Evolutionary conservation across 2,113 vertebrate species (phyloP).

Genomic region (Lota lota): DNA sequence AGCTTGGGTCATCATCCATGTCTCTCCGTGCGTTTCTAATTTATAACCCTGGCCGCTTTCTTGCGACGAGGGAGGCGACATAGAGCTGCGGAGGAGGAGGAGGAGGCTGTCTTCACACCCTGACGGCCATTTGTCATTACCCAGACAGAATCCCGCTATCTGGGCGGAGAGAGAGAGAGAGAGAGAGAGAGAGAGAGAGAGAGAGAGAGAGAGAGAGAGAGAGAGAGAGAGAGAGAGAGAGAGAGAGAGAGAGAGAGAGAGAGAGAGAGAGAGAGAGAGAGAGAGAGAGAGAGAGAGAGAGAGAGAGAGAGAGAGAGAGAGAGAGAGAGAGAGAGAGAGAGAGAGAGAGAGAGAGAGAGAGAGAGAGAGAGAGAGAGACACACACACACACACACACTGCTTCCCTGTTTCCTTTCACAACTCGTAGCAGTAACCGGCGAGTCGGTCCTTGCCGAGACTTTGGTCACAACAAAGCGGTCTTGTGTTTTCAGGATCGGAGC

Average conservation of each 20-base stretch:
- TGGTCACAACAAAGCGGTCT: slow-evolving; percentile 32
- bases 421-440: slow-evolving; percentile 28
- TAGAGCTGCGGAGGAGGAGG: slow-evolving; percentile 45
- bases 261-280: slow-evolving; percentile 15
- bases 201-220: background rate
- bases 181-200: slow-evolving; percentile 3
- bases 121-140: slow-evolving; percentile 7
- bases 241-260: slow-evolving; percentile 2
- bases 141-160: slow-evolving; percentile 41
- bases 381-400: slow-evolving; percentile 11
- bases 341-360: slow-evolving; percentile 47
- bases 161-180: slow-evolving; percentile 59
- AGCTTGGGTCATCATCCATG: too few relatives aligned
- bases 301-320: slow-evolving; percentile 14
- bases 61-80: slow-evolving; percentile 54
- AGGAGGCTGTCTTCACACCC: background rate
- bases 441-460: background rate
- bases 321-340: slow-evolving; percentile 23
- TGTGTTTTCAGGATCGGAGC: background rate
- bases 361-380: slow-evolving; percentile 2
- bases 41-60: too few relatives aligned
- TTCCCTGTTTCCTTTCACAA: slow-evolving; percentile 33
- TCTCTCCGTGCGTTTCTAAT: too few relatives aligned
- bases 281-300: slow-evolving; percentile 6
- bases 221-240: background rate